Evolutionary conservation across 2,888 invertebrate species (phyloP).

Genomic region (Oeneis ivallda): DNA sequence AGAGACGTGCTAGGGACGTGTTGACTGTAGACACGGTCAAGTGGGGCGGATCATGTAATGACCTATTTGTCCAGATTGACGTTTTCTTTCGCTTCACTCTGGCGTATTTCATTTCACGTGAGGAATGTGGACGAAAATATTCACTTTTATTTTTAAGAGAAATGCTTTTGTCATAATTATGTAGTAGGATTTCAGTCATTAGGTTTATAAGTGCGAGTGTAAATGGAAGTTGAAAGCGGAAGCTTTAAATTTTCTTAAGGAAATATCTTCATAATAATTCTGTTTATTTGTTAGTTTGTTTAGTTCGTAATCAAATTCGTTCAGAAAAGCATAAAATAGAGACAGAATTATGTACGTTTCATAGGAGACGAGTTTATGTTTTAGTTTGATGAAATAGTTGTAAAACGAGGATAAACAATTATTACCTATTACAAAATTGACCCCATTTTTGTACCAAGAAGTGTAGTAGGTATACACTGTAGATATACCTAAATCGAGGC

Average conservation of each 20-base stretch:
- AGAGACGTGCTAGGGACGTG: not conserved
- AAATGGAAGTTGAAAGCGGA: too few species aligned
- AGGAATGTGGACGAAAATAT: not conserved
- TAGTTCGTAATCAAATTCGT: too few species aligned
- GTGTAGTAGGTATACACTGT: constrained; percentile 38
- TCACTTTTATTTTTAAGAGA: not conserved
- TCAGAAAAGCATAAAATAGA: too few species aligned
- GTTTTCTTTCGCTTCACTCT: constrained; percentile 2
- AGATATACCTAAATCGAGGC: constrained; percentile 48
- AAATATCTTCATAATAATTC: too few species aligned
- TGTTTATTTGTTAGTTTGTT: too few species aligned
- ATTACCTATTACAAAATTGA: too few species aligned
- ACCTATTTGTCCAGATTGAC: constrained; percentile 9
- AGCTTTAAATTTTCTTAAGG: too few species aligned
- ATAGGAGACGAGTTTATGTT: too few species aligned
- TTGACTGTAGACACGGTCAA: constrained; percentile 5
- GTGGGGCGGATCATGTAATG: constrained; percentile 3
- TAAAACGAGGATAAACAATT: constrained; percentile 17
- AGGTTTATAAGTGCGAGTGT: too few species aligned
- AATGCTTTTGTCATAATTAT: not conserved
- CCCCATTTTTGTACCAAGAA: constrained; percentile 45
- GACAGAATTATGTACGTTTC: too few species aligned
- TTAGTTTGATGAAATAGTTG: constrained; percentile 6
- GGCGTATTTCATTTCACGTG: not conserved
- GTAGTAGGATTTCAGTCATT: too few species aligned